These are phyloP conservation scores for Acronicta leporina DNA, from an alignment of 2,888 invertebrate genomes.

Conservation along the genomic window DNA sequence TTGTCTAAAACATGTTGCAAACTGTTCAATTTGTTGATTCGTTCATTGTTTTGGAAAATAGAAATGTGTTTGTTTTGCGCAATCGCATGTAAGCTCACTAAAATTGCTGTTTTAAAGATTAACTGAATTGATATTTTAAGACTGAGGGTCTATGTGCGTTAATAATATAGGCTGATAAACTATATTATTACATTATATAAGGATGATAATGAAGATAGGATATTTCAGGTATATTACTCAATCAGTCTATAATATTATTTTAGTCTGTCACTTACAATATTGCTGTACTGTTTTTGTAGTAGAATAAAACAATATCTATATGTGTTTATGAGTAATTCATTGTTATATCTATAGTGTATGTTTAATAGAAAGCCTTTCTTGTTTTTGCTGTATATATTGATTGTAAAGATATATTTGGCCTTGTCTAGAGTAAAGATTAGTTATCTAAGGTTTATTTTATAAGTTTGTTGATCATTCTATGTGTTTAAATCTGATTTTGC, in stretches of 20 bases:
- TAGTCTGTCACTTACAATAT: background rate
- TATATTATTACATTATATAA: no score
- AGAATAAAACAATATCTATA: no score
- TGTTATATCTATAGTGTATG: no score
- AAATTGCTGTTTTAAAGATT: no score
- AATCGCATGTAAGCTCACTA: background rate
- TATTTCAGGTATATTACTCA: background rate
- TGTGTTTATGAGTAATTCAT: no score
- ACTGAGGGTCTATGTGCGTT: no score
- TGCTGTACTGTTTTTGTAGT: slow-evolving; percentile 37
- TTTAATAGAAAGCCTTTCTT: slow-evolving; percentile 8
- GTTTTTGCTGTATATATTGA: background rate
- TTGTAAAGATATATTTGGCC: background rate
- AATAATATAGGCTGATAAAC: no score
- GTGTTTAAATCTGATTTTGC: no score
- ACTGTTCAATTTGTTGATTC: background rate
- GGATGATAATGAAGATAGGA: no score
- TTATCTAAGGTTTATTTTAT: slow-evolving; percentile 1
- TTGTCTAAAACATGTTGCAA: slow-evolving; percentile 65
- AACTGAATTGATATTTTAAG: no score
- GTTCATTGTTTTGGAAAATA: background rate
- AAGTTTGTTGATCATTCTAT: no score
- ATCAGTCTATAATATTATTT: no score
- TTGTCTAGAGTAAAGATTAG: background rate
- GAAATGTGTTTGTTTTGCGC: background rate